Conservation (phyloP, 2,888 invertebrate species). For the Lithodes maja region DNA sequence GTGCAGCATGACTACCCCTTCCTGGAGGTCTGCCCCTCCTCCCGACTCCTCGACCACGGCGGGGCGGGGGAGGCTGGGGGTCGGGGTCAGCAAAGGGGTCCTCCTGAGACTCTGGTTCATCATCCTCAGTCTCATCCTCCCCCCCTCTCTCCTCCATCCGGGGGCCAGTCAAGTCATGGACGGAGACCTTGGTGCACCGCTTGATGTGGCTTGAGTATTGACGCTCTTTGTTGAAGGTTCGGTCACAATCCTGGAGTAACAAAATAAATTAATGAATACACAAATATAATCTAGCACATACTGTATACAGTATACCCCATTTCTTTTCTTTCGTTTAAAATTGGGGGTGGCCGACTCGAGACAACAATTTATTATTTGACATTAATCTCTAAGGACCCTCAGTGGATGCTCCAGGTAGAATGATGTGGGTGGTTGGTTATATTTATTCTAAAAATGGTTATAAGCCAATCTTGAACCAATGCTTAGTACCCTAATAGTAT, state of each 20-base stretch:
- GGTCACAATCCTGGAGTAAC: conserved; percentile 63
- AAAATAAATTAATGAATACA: background rate
- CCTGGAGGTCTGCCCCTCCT: conserved; percentile 61
- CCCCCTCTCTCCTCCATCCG: conserved; percentile 37
- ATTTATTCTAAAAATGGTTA: too few relatives aligned
- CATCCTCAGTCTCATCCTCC: conserved; percentile 45
- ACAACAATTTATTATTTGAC: too few relatives aligned
- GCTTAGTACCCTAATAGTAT: too few relatives aligned
- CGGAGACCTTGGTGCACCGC: conserved; percentile 66
- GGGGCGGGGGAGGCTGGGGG: conserved; percentile 26
- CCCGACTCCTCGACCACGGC: conserved; percentile 50
- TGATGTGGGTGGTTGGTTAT: too few relatives aligned
- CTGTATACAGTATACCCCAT: too few relatives aligned
- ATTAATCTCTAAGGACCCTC: too few relatives aligned
- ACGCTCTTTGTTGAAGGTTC: conserved; percentile 68
- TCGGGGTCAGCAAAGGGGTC: conserved; percentile 70
- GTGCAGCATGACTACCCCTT: conserved; percentile 13
- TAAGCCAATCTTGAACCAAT: too few relatives aligned
- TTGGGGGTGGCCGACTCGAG: too few relatives aligned
- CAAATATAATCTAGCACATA: too few relatives aligned
- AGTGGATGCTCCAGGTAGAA: too few relatives aligned
- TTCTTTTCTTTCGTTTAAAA: too few relatives aligned
- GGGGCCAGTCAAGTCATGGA: conserved; percentile 62
- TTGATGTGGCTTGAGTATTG: conserved; percentile 69
- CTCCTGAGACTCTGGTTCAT: conserved; percentile 61